Conservation (phyloP, 2,113 vertebrate species). For the Puma concolor region DNA sequence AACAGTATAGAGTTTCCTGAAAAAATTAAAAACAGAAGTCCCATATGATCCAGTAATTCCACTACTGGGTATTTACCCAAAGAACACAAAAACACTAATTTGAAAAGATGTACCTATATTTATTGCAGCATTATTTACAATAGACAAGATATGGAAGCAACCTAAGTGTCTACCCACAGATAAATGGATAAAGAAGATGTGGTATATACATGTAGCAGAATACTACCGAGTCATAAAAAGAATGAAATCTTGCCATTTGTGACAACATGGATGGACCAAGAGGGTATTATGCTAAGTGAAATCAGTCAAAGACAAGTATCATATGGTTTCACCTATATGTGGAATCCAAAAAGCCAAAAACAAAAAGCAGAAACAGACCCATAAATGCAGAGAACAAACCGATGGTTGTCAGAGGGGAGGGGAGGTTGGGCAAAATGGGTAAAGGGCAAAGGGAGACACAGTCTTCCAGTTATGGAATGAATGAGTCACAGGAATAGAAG, state of each 20-base stretch:
- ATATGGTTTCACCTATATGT: neutral
- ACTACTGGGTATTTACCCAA: neutral
- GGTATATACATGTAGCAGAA: neutral
- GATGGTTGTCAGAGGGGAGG: neutral
- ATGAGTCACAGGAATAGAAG: neutral
- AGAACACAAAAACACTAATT: neutral
- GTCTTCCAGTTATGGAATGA: neutral
- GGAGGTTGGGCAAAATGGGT: neutral
- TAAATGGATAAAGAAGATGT: neutral
- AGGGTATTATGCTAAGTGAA: neutral
- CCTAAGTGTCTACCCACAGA: neutral
- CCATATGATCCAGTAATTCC: neutral
- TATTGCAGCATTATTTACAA: neutral
- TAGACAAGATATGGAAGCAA: neutral
- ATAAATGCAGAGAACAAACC: neutral
- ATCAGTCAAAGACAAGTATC: neutral
- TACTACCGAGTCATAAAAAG: neutral
- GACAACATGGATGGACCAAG: neutral
- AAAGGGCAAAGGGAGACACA: neutral
- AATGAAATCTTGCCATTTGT: neutral
- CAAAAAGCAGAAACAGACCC: neutral
- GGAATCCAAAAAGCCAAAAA: neutral
- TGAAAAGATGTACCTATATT: neutral
- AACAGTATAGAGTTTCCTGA: neutral
- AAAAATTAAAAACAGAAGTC: neutral